phyloP scores from a whole-genome alignment of 1,140 invertebrate genomes.

The Drosophila prosaltans region DNA sequence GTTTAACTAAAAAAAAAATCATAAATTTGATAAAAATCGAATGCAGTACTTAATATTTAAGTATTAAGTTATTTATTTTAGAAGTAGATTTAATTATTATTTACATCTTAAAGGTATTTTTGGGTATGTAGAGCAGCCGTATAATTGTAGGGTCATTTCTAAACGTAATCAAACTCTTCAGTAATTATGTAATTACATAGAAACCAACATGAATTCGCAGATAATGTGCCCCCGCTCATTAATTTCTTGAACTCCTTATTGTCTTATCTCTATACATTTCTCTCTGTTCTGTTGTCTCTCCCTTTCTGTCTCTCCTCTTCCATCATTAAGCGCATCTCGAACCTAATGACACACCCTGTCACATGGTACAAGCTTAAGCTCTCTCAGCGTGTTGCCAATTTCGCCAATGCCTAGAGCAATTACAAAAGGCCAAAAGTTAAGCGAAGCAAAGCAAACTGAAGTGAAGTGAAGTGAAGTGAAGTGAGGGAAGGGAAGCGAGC shows the following conservation, averaged over 20 bases:
- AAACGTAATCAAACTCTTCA: background rate
- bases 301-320: background rate
- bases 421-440: slow-evolving; percentile 53
- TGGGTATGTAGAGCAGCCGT: too few relatives aligned
- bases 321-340: slow-evolving; percentile 10
- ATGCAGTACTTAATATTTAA: too few relatives aligned
- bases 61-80: too few relatives aligned
- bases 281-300: background rate
- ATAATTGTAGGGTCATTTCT: background rate
- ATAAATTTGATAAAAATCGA: too few relatives aligned
- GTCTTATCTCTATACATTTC: background rate
- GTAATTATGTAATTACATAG: slow-evolving; percentile 6
- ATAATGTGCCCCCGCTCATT: background rate
- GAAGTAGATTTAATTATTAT: too few relatives aligned
- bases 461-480: slow-evolving; percentile 1
- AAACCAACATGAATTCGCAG: slow-evolving; percentile 1
- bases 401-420: slow-evolving; percentile 40
- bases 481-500: background rate
- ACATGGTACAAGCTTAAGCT: slow-evolving; percentile 35
- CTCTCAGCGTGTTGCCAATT: slow-evolving; percentile 36
- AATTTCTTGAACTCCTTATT: slow-evolving; percentile 5
- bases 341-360: slow-evolving; percentile 38
- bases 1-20: too few relatives aligned
- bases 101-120: too few relatives aligned
- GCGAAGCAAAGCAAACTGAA: background rate